Evolutionary conservation across 2,113 vertebrate genomes (phyloP), one percentile per base, ranked within the genome.

Genomic region (Cygnus buccinator): DNA sequence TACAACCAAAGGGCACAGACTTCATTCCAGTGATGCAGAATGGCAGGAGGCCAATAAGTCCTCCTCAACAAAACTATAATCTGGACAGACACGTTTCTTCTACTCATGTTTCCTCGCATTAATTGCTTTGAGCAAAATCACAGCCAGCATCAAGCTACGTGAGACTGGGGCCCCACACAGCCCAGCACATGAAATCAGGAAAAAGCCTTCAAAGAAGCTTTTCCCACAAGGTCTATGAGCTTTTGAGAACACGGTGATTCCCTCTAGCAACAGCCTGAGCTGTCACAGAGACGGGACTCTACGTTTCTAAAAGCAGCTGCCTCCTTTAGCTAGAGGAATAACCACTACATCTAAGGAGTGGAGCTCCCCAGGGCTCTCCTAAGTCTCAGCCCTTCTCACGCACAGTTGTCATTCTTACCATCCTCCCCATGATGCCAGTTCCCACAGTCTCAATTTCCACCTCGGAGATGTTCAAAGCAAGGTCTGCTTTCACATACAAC

Each of bases 341-440:
- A 44, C 52, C 43, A 37, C 5, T 15, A 11, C 48, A 26, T 6
- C 44, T 20, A 88, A 37, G 20, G 66, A 59, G 37, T 21, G 9
- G 3, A 15, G 12, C 35, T 75, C 46, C 48, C 39, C 5, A n/a
- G 33, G 33, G 28, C 31, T 77, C 62, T 37, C 44, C 61, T 33
- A 68, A 39, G 87, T 22, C 78, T 81, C 78, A 46, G 8, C 72
- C 23, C 17, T 65, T 52, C 26, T 29, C 48, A 41, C 1, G 43
- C 78, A 41, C 61, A 19, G 50, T 12, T 77, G 66, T 52, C 66
- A 13, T 74, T 94, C 98, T 98, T 97, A 99, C 99, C 99, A 99
- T 99, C 86, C 99, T 98, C 55, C 99, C 99, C 99, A 99, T 99
- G 96, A 99, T 99, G 85, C 99, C 99, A n/a, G 99, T 99, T 74